phyloP scores from a whole-genome alignment of 2,113 vertebrate species.

The Apodemus speciosus region DNA sequence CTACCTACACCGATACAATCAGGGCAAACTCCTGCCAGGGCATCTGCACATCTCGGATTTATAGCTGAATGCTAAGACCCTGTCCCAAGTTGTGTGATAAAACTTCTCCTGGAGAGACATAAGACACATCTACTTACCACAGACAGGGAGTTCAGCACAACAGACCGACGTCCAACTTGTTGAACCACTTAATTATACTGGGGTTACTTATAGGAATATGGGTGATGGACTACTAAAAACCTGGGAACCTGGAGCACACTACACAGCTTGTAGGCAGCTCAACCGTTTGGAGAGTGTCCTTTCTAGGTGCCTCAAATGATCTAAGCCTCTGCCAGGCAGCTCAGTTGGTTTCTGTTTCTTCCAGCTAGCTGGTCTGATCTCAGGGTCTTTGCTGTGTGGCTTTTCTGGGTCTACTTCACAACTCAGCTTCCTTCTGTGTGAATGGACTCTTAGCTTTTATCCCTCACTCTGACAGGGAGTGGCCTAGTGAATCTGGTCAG shows the following conservation, averaged over 20 bases:
- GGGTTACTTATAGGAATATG: neutral
- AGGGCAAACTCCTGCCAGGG: neutral
- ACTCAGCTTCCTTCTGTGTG: neutral
- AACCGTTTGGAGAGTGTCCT: neutral
- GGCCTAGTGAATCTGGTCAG: neutral
- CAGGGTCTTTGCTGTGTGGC: neutral
- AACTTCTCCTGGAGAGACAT: neutral
- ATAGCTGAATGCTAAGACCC: neutral
- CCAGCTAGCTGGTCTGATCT: neutral
- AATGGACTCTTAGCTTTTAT: neutral
- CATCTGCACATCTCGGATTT: neutral
- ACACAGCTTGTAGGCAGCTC: neutral
- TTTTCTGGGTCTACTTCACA: neutral
- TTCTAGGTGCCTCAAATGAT: neutral
- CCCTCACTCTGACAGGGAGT: neutral
- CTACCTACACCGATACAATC: too few species aligned
- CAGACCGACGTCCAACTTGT: neutral
- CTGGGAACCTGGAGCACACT: neutral
- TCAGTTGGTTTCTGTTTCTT: neutral
- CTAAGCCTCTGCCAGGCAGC: neutral
- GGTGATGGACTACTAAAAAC: neutral
- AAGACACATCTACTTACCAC: neutral
- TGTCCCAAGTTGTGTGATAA: neutral
- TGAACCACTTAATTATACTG: neutral
- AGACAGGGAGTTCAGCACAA: neutral